Base-by-base conservation (phyloP, 2,888 invertebrate species). In the Lycocerus yunnanus region DNA sequence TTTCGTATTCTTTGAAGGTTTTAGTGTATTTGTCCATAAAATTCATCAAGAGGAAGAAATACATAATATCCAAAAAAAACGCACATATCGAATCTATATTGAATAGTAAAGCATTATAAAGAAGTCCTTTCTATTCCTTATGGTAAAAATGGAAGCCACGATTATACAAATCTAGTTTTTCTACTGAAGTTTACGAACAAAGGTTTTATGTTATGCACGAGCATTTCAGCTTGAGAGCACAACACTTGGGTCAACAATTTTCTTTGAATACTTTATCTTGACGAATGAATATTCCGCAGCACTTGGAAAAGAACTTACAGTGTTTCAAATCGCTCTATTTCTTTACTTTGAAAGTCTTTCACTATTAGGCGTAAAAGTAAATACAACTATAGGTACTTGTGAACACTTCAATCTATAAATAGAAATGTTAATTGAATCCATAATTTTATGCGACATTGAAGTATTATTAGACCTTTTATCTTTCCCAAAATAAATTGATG, bases 181-280 rank as follows among this genome's bases (percentile, higher is more conserved):
- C 63, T n/a, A 43, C 6, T 43, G n/a, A 20, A 61, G 60, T 63
- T 69, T 69, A 10, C 61, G 27, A 27, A 70, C 69, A 70, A 70
- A 70, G 69, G 63, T 27, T 60, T 18, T 18, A 27, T 70, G 58
- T 70, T 24, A 58, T 63, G 69, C 65, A 70, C 11, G 16, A 63
- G 69, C 58, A 61, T 27, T 69, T 24, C 69, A 69, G 69, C 61
- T 27, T 60, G 61, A 63, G 63, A 24, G 65, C 16, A 70, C n/a
- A 63, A 58, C 69, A 70, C 63, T 65, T 63, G 58, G 69, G 69
- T 70, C 69, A 70, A 70, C 63, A 70, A 63, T 63, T 63, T 20
- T 63, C 61, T 63, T 63, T 63, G 61, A 18, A 63, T 63, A 18
- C 61, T 63, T 63, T 63, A 63, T 60, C 60, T 60, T 60, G 60